Base-by-base conservation (phyloP, 2,113 vertebrate species). In the Petromus typicus region DNA sequence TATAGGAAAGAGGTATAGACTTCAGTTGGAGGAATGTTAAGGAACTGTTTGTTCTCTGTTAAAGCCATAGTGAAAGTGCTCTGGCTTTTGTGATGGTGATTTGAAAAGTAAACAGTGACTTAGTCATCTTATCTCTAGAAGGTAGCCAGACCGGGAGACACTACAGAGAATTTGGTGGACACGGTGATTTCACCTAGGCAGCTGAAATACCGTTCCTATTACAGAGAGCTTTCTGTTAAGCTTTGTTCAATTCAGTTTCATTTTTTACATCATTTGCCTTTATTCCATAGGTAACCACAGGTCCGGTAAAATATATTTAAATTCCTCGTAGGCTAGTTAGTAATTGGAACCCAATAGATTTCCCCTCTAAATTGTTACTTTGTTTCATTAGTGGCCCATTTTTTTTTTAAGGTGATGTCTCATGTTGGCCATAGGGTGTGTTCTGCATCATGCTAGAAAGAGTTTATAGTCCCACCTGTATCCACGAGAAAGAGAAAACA, bases 241-340 rank as follows among this genome's bases (percentile, higher is more conserved):
- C 48, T 96, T 98, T 93, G 92, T 96, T 96, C 94, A 97, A 69
- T 75, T 30, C 34, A 43, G 20, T 90, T 97, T 95, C 91, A 86
- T 82, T 89, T 95, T 94, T 61, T 79, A 9, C 83, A 79, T 94
- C 97, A 97, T 97, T 98, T 94, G 83, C 32, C 92, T 98, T 98
- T 98, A 98, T 97, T 97, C 97, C 83, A 54, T 94, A 92, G 79
- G 86, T 98, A 98, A 98, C 95, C 94, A 94, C 67, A 87, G 37
- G 97, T 98, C 98, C 98, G 98, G 98, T 98, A 98, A 98, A 98
- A 98, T 98, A 98, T 98, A 98, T 98, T 96, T 94, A 98, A 98
- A 98, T 98, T 98, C 98, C 97, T 98, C 97, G 96, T 92, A 97
- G 98, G 79, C 96, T 98, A 95, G 95, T 98, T 98, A 96, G 97